phyloP scores from a whole-genome alignment of 2,113 vertebrate species.

The Elephantulus edwardii region DNA sequence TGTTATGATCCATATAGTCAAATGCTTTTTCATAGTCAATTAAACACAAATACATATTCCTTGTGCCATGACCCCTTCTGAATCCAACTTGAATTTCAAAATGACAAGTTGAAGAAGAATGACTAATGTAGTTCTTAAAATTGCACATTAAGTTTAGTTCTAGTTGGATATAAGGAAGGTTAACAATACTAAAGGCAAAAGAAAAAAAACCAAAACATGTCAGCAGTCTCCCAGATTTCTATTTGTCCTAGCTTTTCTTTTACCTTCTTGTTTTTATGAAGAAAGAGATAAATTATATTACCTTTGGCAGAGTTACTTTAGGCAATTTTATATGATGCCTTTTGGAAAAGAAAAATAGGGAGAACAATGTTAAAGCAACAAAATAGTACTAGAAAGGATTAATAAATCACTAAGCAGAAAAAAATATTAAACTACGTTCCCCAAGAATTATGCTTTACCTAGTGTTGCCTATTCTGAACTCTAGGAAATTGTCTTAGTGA shows the following conservation, averaged over 20 bases:
- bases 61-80: too few species aligned
- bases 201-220: too few species aligned
- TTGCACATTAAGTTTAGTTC: not conserved
- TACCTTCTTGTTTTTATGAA: not conserved
- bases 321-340: not conserved
- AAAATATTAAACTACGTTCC: not conserved
- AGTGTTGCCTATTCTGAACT: not conserved
- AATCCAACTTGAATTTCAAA: too few species aligned
- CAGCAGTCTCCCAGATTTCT: not conserved
- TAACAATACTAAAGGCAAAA: not conserved
- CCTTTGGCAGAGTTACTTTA: not conserved
- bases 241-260: not conserved
- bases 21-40: too few species aligned
- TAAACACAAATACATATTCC: too few species aligned
- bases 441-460: not conserved
- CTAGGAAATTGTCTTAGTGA: not conserved
- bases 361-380: not conserved
- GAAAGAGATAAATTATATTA: not conserved
- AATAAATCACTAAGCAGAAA: not conserved
- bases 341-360: not conserved
- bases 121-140: conserved; percentile 6
- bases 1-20: too few species aligned
- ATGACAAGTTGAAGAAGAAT: too few species aligned
- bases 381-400: not conserved
- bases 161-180: not conserved